A percentile compares a stretch with the other conserved stretches of the same genome.
Evolutionary conservation across 2,113 vertebrate genomes (phyloP).

Genomic region (Amblyopsis rosae): DNA sequence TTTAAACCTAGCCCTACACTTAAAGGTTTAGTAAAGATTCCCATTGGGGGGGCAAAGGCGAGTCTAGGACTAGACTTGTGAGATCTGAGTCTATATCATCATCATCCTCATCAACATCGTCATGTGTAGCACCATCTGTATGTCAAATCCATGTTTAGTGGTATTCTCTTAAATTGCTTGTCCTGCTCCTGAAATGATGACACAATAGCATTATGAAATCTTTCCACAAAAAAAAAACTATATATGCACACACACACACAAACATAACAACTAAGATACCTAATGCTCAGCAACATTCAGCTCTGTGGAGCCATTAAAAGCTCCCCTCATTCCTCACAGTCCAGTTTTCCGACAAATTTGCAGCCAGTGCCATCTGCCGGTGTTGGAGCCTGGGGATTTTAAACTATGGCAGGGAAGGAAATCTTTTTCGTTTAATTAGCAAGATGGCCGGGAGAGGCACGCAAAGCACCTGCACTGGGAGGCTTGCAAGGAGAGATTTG

Average conservation of each 20-base stretch:
- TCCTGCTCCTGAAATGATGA: too few relatives aligned
- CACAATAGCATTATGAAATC: too few relatives aligned
- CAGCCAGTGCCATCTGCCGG: conserved; percentile 56
- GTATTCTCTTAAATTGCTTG: too few relatives aligned
- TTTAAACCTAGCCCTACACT: too few relatives aligned
- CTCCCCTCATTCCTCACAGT: conserved; percentile 41
- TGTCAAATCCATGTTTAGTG: too few relatives aligned
- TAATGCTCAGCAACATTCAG: background rate
- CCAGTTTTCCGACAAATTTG: conserved; percentile 59
- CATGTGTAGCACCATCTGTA: too few relatives aligned
- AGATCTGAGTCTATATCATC: too few relatives aligned
- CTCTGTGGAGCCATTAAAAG: conserved; percentile 47
- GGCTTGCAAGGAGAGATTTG: background rate
- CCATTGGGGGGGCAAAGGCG: too few relatives aligned
- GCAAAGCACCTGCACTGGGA: conserved; percentile 30
- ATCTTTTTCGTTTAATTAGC: conserved; percentile 69
- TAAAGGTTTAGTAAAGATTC: too few relatives aligned
- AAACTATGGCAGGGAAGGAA: conserved; percentile 48
- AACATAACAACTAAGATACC: background rate
- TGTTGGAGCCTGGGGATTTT: conserved; percentile 34
- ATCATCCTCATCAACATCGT: too few relatives aligned
- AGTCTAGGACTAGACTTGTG: too few relatives aligned
- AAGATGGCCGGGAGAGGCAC: conserved; percentile 34
- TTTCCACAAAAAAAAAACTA: background rate
- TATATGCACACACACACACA: too few relatives aligned